Evolutionary conservation across 2,113 vertebrate species (phyloP).

Genomic region (Rhodinocichla rosea): DNA sequence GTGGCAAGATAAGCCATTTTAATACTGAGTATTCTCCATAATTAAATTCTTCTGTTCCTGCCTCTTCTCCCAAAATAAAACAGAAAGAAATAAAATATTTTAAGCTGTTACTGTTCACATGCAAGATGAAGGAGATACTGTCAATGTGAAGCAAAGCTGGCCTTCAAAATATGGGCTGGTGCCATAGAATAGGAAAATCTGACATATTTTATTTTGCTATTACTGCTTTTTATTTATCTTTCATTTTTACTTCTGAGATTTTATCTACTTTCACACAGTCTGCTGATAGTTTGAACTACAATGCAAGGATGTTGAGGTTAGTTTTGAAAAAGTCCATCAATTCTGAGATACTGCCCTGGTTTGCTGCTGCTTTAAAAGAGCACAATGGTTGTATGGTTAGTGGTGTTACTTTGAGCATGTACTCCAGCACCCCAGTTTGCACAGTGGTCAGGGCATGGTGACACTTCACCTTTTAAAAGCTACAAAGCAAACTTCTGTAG

Average conservation of each 20-base stretch:
- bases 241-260: neutral
- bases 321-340: neutral
- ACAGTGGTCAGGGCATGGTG: accelerated
- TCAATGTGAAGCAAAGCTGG: neutral
- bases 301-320: neutral
- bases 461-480: neutral
- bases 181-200: neutral
- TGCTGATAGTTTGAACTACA: neutral
- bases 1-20: neutral
- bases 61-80: neutral
- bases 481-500: neutral
- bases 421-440: neutral
- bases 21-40: neutral
- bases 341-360: neutral
- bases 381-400: neutral
- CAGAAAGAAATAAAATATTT: neutral
- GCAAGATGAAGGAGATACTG: neutral
- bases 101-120: neutral
- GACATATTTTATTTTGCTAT: neutral
- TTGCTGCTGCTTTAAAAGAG: neutral
- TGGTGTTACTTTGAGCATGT: neutral
- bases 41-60: neutral
- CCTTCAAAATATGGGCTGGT: neutral
- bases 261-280: neutral
- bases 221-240: neutral